Evolutionary conservation across 2,888 invertebrate genomes (phyloP), one percentile per base, ranked within the genome.

Genomic region (Crocallis elinguaria): DNA sequence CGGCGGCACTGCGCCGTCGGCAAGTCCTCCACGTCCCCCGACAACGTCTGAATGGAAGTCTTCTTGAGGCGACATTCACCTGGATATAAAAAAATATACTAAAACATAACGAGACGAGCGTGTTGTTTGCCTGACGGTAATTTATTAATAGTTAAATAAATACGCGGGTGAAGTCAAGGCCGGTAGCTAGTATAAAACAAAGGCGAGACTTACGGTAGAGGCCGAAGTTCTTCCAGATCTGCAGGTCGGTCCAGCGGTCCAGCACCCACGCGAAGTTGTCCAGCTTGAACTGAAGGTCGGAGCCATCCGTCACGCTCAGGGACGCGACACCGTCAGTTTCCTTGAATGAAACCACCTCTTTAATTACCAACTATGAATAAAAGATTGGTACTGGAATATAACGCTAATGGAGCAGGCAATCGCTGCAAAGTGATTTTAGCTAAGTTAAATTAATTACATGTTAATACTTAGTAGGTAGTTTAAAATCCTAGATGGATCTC

Each of bases 201-300:
- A 33, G 8, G 9, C 25, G 8, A 8, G 11, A 64, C 88, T 72
- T 50, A 89, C 90, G 79, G 33, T 88, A 88, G 0, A 89, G 60
- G 0, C 88, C 89, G 0, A 85, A 72, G 1, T 81, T 83, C 64
- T 80, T 84, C 75, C 84, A 77, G 0, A 84, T 64, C 64, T 88
- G 88, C 72, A 86, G 74, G 0, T 82, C 79, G 0, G 83, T 85
- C 80, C 86, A 84, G 44, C 82, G 80, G 49, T 89, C 87, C 1
- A 90, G 49, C 0, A 88, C 57, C 84, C 88, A 88, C 0, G 80
- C 77, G 25, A 88, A 77, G 53, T 79, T 84, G 1, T 84, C 82
- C 0, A 86, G 79, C 4, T 78, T 82, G 19, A 88, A 78, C 43
- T 84, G 75, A 32, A 84, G 73, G 5, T 79, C 79, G 0, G 75